phyloP scores from a whole-genome alignment of 1,140 invertebrate genomes.

The Delia radicum region DNA sequence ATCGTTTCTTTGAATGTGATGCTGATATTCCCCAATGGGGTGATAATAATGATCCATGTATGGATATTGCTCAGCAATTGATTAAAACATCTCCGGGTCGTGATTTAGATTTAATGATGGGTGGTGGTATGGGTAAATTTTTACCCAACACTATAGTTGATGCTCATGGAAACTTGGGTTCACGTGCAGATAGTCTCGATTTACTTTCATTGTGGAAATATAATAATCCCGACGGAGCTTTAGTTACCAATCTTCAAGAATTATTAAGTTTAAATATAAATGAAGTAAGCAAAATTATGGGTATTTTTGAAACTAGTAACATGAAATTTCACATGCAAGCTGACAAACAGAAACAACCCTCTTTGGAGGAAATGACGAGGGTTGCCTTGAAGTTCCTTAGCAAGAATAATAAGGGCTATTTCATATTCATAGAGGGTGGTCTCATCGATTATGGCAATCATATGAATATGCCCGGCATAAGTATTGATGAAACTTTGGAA shows the following conservation, averaged over 20 bases:
- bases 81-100: constrained; percentile 62
- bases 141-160: constrained; percentile 57
- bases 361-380: constrained; percentile 74
- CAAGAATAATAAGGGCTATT: constrained; percentile 67
- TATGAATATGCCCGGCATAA: constrained; percentile 61
- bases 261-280: constrained; percentile 50
- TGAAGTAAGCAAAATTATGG: constrained; percentile 47
- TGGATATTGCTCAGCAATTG: constrained; percentile 65
- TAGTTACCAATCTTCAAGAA: constrained; percentile 65
- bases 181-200: constrained; percentile 58
- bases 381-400: constrained; percentile 71
- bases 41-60: constrained; percentile 52
- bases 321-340: constrained; percentile 59
- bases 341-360: constrained; percentile 63
- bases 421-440: constrained; percentile 67
- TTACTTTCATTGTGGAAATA: constrained; percentile 59
- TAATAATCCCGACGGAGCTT: constrained; percentile 50
- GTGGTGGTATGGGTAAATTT: constrained; percentile 68
- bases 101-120: constrained; percentile 66
- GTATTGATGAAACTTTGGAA: constrained; percentile 69
- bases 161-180: constrained; percentile 58
- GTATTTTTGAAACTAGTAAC: constrained; percentile 58
- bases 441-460: constrained; percentile 76
- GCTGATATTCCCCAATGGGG: constrained; percentile 57
- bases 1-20: constrained; percentile 79